Evolutionary conservation across 2,113 vertebrate species (phyloP).

Genomic region (Rhipidura dahli): DNA sequence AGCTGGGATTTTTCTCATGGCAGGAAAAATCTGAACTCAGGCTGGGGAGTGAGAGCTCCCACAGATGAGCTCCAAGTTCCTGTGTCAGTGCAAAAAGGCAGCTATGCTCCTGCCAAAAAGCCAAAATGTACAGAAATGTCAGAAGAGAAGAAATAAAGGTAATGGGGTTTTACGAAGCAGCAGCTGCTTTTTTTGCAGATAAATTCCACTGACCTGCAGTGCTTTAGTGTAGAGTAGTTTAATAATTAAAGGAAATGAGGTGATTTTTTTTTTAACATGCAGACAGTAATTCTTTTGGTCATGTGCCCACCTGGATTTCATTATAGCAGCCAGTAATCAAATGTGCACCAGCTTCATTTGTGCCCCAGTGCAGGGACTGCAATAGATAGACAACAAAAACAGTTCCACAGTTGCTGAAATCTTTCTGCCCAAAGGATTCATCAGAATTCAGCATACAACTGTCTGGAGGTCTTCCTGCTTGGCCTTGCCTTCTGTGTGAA

Average conservation of each 20-base stretch:
- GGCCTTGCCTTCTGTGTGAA: not conserved
- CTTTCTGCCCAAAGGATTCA: not conserved
- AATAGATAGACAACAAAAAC: not conserved
- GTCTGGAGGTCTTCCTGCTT: slow-evolving; percentile 12
- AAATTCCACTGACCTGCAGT: not conserved
- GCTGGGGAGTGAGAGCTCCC: not conserved
- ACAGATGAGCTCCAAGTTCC: not conserved
- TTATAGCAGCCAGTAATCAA: not conserved
- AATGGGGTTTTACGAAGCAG: not conserved
- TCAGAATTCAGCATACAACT: slow-evolving; percentile 17
- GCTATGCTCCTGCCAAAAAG: not conserved
- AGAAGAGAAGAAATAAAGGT: not conserved
- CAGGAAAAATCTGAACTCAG: not conserved
- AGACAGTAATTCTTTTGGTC: not conserved
- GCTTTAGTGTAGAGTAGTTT: not conserved
- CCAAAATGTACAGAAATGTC: not conserved
- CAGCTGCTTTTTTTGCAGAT: not conserved
- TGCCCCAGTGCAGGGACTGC: not conserved
- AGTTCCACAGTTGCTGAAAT: not conserved
- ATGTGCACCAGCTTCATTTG: not conserved
- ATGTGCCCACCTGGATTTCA: not conserved
- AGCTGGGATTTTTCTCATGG: not conserved
- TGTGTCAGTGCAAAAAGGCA: not conserved
- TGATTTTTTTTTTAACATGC: not conserved
- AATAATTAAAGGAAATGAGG: slow-evolving; percentile 17